Base-by-base conservation (phyloP, 2,797 vertebrate species). In the Crocodylus rhombifer region DNA sequence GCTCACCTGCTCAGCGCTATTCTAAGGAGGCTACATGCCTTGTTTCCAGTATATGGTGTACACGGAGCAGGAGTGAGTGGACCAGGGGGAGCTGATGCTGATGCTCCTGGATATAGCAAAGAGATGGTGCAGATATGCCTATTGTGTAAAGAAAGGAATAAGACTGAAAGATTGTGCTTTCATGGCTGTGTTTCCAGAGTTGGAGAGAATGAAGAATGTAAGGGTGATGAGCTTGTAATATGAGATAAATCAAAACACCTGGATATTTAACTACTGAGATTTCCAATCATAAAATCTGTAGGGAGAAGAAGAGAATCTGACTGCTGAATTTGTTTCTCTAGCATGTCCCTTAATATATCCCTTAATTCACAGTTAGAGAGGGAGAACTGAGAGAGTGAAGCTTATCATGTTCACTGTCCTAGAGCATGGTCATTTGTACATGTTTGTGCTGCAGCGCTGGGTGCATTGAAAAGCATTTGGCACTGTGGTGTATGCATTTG, bases 111-210 rank as follows among this genome's bases (percentile, higher is more conserved):
- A 51, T 51, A 51, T 51, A 51, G 42, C 42, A 51, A 51, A 51
- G 42, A 51, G 42, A 51, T 51, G 42, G 42, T 51, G 10, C 42
- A 51, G 42, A 51, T 51, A 51, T 51, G 42, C 42, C 42, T 51
- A 51, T 51, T 51, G 42, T 51, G 42, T 51, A 51, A 51, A 63
- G 28, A 78, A 33, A 73, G 65, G 26, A 73, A 55, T 57, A 78
- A 81, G 84, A 23, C 20, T 60, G 71, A 14, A 17, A 21, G 62
- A 30, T 71, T 84, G 14, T 13, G 26, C 25, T 81, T 5, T n/a
- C 30, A 51, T 51, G 42, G 42, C 42, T 51, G 42, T 42, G 42
- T 51, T 51, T 21, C 9, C 0, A 0, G 3, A 3, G 1, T 76
- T 85, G 77, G 28, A n/a, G n/a, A 64, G 26, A 28, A 56, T 64